Percentiles rank a stretch among this genome's conserved stretches.
phyloP scores from a whole-genome alignment of 2,797 vertebrate genomes.

The Alfaro cultratus region DNA sequence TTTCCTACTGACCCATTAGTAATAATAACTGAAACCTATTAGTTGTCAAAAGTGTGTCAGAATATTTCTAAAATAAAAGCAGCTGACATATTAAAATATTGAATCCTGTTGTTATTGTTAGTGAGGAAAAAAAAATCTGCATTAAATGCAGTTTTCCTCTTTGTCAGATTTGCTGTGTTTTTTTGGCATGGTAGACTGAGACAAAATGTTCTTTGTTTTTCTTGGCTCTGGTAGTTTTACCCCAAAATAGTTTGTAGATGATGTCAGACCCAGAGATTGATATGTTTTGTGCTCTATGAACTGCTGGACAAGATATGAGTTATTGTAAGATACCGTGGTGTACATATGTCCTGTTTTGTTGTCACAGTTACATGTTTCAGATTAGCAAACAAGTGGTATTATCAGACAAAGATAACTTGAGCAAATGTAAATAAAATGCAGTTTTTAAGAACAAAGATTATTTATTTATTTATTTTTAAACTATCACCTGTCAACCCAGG shows the following conservation, averaged over 20 bases:
- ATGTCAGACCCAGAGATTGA: not conserved
- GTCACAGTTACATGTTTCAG: not conserved
- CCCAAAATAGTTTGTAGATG: not conserved
- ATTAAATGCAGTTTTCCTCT: not conserved
- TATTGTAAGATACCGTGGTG: not conserved
- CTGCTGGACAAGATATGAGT: not conserved
- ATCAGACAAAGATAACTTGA: not conserved
- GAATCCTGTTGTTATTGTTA: not conserved
- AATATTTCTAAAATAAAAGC: not conserved
- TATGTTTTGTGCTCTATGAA: not conserved
- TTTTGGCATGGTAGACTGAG: not conserved
- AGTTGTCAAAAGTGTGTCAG: not conserved
- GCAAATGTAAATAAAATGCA: not conserved
- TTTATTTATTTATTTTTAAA: too few species aligned
- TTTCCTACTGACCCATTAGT: not conserved
- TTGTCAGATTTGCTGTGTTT: not conserved
- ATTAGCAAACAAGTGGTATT: not conserved
- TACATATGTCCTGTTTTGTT: not conserved
- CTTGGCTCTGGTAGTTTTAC: not conserved
- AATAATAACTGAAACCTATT: not conserved
- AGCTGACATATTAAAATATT: not conserved
- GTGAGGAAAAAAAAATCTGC: not conserved
- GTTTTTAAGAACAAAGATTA: not conserved
- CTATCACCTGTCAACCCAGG: not conserved
- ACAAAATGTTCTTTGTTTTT: not conserved